Evolutionary conservation across 2,888 invertebrate genomes (phyloP), one percentile per base, ranked within the genome.

Genomic region (Ligdia adustata): DNA sequence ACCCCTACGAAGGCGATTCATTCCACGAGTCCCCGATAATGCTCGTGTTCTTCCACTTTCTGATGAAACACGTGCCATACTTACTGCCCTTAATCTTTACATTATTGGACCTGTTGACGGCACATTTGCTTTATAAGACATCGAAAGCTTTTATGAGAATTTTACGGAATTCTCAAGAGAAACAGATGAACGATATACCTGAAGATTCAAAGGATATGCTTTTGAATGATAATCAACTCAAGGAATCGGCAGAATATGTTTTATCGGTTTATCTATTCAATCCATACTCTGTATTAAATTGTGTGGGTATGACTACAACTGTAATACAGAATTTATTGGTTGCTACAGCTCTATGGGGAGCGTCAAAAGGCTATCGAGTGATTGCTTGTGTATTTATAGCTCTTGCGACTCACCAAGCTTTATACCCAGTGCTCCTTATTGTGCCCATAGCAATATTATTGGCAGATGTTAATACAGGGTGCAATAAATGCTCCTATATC

Each of bases 1-100:
- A 97, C 73, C 98, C 98, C 0, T 99, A 98, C 70, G 91, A 92
- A 53, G 97, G 98, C 4, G 98, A 98, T 79, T 91, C 97, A 45
- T 96, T 98, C 57, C 98, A 98, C 74, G 98, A 98, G 79, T 94
- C 95, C n/a, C 97, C 97, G 0, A 75, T 97, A 35, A 92, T 95
- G 56, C 87, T 97, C 9, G 66, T 93, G 37, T 72, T 93, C 38
- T 94, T 95, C 66, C 91, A 93, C 62, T 91, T 90, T 60, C 73
- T 96, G 46, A 80, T 93, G 52, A 89, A 91, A 55, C 82, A 87
- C 51, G 82, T 91, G 9, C 88, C 91, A 13, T 82, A 87, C 51
- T 62, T 90, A 49, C 75, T 93, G 32, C 93, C 93, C 1, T 61
- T 93, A 2, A 67, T 96, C 28, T 97, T 96, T 75, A 93, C 96